phyloP scores from a whole-genome alignment of 2,797 vertebrate genomes.

The Sciaenops ocellatus region DNA sequence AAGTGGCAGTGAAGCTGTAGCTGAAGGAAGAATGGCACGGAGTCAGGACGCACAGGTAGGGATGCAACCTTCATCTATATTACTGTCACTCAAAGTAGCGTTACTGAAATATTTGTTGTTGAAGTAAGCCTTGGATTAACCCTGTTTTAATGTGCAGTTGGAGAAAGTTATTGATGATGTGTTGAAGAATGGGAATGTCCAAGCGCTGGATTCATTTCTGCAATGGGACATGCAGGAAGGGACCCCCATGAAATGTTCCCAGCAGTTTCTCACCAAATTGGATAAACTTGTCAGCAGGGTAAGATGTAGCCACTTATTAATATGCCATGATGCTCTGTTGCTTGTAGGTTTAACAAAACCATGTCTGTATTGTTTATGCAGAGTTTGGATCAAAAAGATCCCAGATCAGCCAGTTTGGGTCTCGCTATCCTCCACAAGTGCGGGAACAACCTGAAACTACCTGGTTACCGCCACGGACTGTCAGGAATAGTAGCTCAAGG shows the following conservation, averaged over 20 bases:
- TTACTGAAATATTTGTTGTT: neutral
- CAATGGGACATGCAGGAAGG: slow-evolving; percentile 78
- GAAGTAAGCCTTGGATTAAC: neutral
- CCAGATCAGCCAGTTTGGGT: slow-evolving; percentile 81
- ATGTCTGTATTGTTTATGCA: slow-evolving; percentile 71
- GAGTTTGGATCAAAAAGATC: slow-evolving; percentile 88
- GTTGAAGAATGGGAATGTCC: slow-evolving; percentile 85
- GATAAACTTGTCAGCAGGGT: slow-evolving; percentile 91
- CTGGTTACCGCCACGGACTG: slow-evolving; percentile 85
- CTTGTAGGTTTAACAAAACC: neutral
- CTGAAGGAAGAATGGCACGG: slow-evolving; percentile 62
- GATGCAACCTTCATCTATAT: neutral
- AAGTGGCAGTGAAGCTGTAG: neutral
- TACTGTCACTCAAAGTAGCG: neutral
- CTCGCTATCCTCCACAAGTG: slow-evolving; percentile 87
- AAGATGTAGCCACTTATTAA: slow-evolving; percentile 47
- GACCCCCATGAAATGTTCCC: slow-evolving; percentile 87
- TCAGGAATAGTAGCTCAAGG: slow-evolving; percentile 86
- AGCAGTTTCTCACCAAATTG: slow-evolving; percentile 90
- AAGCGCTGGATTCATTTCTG: slow-evolving; percentile 85
- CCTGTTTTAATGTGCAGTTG: slow-evolving; percentile 74
- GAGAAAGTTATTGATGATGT: slow-evolving; percentile 90
- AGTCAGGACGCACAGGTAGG: slow-evolving; percentile 70
- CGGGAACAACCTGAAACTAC: slow-evolving; percentile 84
- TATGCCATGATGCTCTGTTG: neutral